Percentiles rank a stretch among this genome's conserved stretches.
phyloP scores from a whole-genome alignment of 1,140 invertebrate genomes.

The Gyrodactylus bullatarudis region DNA sequence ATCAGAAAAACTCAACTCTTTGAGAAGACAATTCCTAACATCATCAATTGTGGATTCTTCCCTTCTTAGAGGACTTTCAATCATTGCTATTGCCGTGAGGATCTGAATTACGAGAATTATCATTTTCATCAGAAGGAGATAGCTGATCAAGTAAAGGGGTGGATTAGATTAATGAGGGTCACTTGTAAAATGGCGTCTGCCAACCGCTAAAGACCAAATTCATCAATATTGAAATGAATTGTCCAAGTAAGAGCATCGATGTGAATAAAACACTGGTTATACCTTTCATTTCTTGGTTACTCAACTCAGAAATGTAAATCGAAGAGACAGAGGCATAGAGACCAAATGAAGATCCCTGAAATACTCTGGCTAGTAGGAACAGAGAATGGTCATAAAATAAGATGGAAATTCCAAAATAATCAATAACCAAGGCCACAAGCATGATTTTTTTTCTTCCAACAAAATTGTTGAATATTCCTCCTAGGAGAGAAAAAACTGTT shows the following conservation, averaged over 20 bases:
- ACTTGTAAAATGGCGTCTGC: background rate
- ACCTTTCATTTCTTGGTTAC: background rate
- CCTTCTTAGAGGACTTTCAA: background rate
- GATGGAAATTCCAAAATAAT: background rate
- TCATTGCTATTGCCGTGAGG: background rate
- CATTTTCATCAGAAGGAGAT: background rate
- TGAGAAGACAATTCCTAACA: too few relatives aligned
- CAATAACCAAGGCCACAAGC: background rate
- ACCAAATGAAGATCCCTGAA: background rate
- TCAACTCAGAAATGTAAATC: background rate
- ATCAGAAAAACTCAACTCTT: too few relatives aligned
- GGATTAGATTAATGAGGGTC: background rate
- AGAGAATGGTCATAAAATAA: background rate
- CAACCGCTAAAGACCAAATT: background rate
- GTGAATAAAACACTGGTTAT: background rate
- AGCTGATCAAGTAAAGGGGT: too few relatives aligned
- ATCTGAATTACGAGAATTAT: background rate
- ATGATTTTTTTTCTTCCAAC: background rate
- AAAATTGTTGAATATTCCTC: background rate
- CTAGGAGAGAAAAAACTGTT: background rate
- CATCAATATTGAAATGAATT: background rate
- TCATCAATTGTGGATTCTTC: too few relatives aligned
- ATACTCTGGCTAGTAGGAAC: background rate
- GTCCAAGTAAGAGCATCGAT: background rate
- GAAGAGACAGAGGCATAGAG: background rate